phyloP scores from a whole-genome alignment of 2,113 vertebrate species.

The Corythornis madagascariensis region DNA sequence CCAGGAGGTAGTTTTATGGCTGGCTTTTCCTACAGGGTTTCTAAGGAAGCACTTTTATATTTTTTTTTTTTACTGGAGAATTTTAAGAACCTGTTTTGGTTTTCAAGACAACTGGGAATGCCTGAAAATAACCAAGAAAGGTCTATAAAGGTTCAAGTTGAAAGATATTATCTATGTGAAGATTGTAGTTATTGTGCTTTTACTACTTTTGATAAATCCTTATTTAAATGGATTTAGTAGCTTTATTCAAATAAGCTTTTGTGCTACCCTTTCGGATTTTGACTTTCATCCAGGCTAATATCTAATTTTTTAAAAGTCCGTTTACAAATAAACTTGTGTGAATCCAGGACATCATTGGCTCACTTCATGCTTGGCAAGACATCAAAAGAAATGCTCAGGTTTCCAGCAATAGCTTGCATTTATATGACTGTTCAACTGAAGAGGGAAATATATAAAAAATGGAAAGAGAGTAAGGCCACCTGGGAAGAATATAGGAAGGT shows the following conservation, averaged over 20 bases:
- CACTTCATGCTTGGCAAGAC: not conserved
- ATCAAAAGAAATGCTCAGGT: slow-evolving; percentile 25
- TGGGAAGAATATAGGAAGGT: no score
- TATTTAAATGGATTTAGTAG: not conserved
- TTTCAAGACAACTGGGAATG: not conserved
- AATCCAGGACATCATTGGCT: slow-evolving; percentile 22
- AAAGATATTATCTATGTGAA: not conserved
- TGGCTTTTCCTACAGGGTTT: not conserved
- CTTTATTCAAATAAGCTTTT: not conserved
- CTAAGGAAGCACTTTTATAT: not conserved
- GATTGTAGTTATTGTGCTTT: not conserved
- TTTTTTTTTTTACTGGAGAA: not conserved
- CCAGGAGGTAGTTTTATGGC: not conserved
- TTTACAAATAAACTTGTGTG: slow-evolving; percentile 1
- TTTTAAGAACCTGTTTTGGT: not conserved
- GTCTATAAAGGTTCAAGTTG: not conserved
- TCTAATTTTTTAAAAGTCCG: slow-evolving; percentile 20
- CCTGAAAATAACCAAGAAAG: not conserved
- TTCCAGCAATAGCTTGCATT: slow-evolving; percentile 14
- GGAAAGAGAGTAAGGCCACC: no score
- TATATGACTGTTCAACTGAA: not conserved
- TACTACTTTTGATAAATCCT: not conserved
- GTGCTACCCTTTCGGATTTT: not conserved
- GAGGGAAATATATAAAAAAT: no score
- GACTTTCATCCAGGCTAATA: not conserved